These are phyloP conservation scores for Drosophila monieri DNA, from an alignment of 2,888 invertebrate genomes.

Conservation along the genomic window DNA sequence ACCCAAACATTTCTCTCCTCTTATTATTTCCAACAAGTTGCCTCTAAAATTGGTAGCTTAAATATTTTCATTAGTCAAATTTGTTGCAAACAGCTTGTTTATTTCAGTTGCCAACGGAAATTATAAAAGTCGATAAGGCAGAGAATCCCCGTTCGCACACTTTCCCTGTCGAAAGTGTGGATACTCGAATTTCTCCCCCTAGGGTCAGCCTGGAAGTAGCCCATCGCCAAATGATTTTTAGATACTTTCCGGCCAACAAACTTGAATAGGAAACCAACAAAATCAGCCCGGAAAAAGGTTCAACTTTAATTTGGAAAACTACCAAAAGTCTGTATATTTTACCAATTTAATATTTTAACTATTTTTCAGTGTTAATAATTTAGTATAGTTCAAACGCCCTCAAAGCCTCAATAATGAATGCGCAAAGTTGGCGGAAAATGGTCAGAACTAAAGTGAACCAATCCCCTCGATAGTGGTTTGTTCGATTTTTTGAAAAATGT, in stretches of 20 bases:
- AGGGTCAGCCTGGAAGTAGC: conserved; percentile 50
- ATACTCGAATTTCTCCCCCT: conserved; percentile 4
- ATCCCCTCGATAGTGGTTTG: conserved; percentile 13
- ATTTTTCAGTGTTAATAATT: conserved; percentile 60
- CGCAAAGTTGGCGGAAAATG: conserved; percentile 42
- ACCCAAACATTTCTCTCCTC: too few relatives aligned
- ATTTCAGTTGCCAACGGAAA: conserved; percentile 11
- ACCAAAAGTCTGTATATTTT: conserved; percentile 23
- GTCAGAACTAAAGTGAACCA: conserved; percentile 11
- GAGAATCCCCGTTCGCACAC: neutral
- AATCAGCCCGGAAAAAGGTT: conserved; percentile 9
- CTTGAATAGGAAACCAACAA: conserved; percentile 20
- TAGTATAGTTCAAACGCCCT: conserved; percentile 56
- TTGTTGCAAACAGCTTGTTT: neutral
- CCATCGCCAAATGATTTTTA: conserved; percentile 57
- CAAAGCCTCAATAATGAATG: conserved; percentile 60
- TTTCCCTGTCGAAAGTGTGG: too few relatives aligned
- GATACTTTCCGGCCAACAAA: conserved; percentile 42
- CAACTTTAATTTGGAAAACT: conserved; percentile 6
- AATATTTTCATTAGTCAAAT: neutral
- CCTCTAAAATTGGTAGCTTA: neutral
- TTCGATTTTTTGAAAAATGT: conserved; percentile 28
- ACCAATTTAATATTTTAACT: conserved; percentile 66
- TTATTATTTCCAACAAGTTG: too few relatives aligned
- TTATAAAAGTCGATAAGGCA: neutral